Base-by-base conservation (phyloP, 2,113 vertebrate species). In the Tragelaphus buxtoni region DNA sequence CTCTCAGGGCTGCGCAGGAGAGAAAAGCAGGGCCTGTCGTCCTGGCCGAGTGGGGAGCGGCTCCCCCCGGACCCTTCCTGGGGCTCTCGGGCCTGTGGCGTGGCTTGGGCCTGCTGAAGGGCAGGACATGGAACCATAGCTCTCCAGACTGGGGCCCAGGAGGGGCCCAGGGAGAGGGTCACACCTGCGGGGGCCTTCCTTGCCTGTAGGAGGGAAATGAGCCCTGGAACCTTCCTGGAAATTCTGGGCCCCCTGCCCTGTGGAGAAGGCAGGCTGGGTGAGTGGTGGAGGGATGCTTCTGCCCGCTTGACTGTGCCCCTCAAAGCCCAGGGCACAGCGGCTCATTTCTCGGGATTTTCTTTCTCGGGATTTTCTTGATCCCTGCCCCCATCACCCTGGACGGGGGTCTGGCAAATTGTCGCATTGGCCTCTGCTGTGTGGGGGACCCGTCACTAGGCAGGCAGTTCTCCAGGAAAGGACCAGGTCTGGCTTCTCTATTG, bases 11-110 rank as follows among this genome's bases (percentile, higher is more conserved):
- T 47, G 42, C 5, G 0, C 17, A 13, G 61, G 60, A 92, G 45
- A 47, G 45, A 42, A 16, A 45, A 26, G 17, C 20, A 0, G 14
- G 24, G 18, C 53, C 77, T 9, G 4, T 30, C 28, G 2, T 60
- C 42, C 83, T 12, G 9, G 24, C 12, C 0, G 0, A 80, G 30
- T 1, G 4, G 32, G 26, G 39, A 14, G 56, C 0, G 2, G 60
- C 60, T 61, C 5, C 28, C 58, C 12, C 18, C 4, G 14, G 76
- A 26, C 39, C 14, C 22, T 39, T 42, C 14, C 45, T 12, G 4
- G 61, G 30, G 12, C 9, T 53, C 35, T 6, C 10, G 55, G 26
- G 4, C 51, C 49, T 2, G 0, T 3, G 30, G 28, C 2, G 1
- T 8, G 4, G 22, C 53, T 53, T 32, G 45, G 65, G 35, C 20